phyloP scores from a whole-genome alignment of 1,140 invertebrate species.

The Papilio polytes region DNA sequence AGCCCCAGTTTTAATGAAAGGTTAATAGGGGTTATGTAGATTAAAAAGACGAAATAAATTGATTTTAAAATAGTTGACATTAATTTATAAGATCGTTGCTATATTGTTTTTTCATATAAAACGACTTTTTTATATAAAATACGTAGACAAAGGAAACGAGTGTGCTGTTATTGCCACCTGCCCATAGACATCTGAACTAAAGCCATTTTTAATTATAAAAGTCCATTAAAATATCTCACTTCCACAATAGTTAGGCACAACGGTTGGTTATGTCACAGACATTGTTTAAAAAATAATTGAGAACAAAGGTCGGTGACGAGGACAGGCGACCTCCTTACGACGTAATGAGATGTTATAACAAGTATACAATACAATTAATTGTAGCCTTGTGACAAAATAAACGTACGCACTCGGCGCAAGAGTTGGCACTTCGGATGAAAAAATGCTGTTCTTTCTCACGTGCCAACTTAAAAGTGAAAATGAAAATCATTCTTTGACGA shows the following conservation, averaged over 20 bases:
- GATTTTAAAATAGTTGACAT: background rate
- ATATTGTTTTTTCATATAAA: background rate
- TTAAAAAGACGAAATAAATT: background rate
- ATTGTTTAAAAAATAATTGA: conserved; percentile 36
- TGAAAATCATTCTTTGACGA: too few relatives aligned
- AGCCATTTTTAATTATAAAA: background rate
- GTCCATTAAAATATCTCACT: conserved; percentile 1
- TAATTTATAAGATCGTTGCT: background rate
- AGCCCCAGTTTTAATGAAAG: conserved; percentile 15
- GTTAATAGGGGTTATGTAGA: conserved; percentile 22
- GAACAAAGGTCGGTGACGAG: conserved; percentile 35
- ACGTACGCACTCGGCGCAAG: background rate
- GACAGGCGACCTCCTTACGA: conserved; percentile 5
- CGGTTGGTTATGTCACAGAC: conserved; percentile 16
- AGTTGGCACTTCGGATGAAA: background rate
- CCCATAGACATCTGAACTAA: background rate
- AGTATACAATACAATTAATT: conserved; percentile 24
- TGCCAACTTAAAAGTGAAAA: background rate
- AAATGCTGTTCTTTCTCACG: background rate
- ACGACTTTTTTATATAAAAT: background rate
- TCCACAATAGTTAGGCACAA: background rate
- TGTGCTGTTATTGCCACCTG: background rate
- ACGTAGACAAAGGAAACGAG: background rate
- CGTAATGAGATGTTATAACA: background rate
- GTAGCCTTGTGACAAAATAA: conserved; percentile 15